Evolutionary conservation across 1,140 invertebrate genomes (phyloP).

Genomic region (Oryctes rhinoceros): DNA sequence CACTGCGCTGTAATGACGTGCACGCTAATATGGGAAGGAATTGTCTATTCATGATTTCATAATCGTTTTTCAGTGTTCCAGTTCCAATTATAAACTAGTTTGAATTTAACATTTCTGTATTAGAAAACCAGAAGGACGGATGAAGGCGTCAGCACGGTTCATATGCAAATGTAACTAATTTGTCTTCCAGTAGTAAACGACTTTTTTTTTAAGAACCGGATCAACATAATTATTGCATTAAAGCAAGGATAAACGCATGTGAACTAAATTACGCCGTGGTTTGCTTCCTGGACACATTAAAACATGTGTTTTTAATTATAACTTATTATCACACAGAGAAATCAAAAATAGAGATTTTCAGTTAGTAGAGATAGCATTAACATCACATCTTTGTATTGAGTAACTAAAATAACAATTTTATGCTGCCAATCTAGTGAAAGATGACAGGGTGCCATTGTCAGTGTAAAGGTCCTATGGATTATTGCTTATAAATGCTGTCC

Average conservation of each 20-base stretch:
- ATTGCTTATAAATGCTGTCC: slow-evolving; percentile 46
- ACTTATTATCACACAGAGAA: not conserved
- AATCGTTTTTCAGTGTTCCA: not conserved
- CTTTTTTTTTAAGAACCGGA: not conserved
- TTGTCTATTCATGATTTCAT: too few species aligned
- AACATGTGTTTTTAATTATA: not conserved
- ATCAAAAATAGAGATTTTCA: not conserved
- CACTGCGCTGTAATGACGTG: too few species aligned
- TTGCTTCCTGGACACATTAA: not conserved
- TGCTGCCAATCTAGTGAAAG: not conserved
- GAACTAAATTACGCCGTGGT: not conserved
- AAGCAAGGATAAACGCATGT: not conserved
- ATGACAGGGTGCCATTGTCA: slow-evolving; percentile 33
- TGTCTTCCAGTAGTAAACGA: not conserved
- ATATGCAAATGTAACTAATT: not conserved
- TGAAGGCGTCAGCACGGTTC: not conserved
- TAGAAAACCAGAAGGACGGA: slow-evolving; percentile 1
- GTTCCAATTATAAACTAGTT: slow-evolving; percentile 1
- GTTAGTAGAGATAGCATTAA: not conserved
- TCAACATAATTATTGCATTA: not conserved
- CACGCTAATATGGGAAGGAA: too few species aligned
- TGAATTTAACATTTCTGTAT: slow-evolving; percentile 22
- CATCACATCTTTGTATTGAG: not conserved
- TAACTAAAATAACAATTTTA: not conserved
- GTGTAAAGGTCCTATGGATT: slow-evolving; percentile 48